Base-by-base conservation (phyloP, 37 sponge, comb jelly and placozoan species). In the Geodia barretti region DNA sequence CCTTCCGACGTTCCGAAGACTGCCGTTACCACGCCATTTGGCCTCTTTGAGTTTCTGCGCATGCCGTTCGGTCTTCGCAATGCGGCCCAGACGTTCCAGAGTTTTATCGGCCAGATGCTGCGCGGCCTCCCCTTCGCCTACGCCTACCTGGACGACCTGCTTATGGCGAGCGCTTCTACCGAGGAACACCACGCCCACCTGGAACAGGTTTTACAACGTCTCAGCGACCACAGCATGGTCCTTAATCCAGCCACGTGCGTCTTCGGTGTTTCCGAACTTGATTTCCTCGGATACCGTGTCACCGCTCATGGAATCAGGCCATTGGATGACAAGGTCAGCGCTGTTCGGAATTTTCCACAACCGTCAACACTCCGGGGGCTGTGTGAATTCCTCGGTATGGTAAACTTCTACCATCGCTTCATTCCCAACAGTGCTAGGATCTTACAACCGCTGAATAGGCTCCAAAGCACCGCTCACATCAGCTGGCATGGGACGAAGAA, bases 231-330 rank as follows among this genome's bases (percentile, higher is more conserved):
- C 39, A 76, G 67, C 67, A 41, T 83, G 54, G 68, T 83, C 17
- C 64, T 83, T 36, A 83, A 83, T 65, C 39, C 19, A 14, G 17
- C 66, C 31, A 74, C 74, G 40, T 83, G 83, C 40, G 64, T 60
- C 17, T 75, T 84, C n/a, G 77, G 77, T 20, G 30, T 9, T 3
- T 38, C 21, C 33, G 14, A 23, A 21, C 38, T 84, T 25, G 77
- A 77, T 42, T 84, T 84, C 64, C 72, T 84, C 29, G 85, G 78
- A 30, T 77, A 83, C 68, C 76, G 37, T 26, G 65, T 83, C 68
- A 66, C 75, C 3, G 5, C 1, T 29, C 38, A 60, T 41, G 78
- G 78, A 19, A 77, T 77, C 31, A 39, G 1, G 41, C 75, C 68
- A 63, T 43, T 83, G 66, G 68, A 75, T 37, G 67, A 74, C 39